Conservation (phyloP, 2,888 invertebrate genomes). For the Polyommatus iphigenia region DNA sequence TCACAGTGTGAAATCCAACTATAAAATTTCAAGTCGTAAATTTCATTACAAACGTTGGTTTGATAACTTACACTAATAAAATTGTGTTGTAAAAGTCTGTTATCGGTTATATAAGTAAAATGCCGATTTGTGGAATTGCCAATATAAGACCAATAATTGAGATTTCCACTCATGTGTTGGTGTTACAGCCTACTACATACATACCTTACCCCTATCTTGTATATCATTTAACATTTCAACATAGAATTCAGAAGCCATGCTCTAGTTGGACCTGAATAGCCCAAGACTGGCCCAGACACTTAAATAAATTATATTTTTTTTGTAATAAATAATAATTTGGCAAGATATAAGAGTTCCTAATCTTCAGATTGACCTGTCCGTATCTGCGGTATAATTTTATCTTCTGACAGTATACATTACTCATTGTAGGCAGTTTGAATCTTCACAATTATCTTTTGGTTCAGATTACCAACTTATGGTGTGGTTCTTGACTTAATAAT, state of each 20-base stretch:
- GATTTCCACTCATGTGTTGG: not conserved
- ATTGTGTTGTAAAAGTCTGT: conserved; percentile 62
- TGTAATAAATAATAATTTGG: not conserved
- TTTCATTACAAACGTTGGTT: conserved; percentile 33
- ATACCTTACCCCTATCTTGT: no score
- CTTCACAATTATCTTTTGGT: not conserved
- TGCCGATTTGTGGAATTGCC: conserved; percentile 54
- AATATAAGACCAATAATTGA: conserved; percentile 41
- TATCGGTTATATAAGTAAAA: conserved; percentile 69
- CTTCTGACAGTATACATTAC: not conserved
- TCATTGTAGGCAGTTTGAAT: not conserved
- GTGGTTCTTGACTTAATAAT: not conserved
- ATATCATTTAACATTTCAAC: not conserved
- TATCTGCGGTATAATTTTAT: not conserved
- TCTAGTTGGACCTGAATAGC: not conserved
- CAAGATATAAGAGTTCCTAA: not conserved
- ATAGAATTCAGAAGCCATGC: not conserved
- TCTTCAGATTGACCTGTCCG: no score
- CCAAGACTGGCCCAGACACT: no score
- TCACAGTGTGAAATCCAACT: conserved; percentile 1
- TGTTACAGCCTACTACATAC: not conserved
- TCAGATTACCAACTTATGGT: no score
- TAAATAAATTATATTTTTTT: not conserved
- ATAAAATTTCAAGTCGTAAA: conserved; percentile 24
- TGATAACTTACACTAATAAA: conserved; percentile 50